These are phyloP conservation scores for Drosophila helvetica DNA, from an alignment of 2,888 invertebrate species.

Conservation along the genomic window DNA sequence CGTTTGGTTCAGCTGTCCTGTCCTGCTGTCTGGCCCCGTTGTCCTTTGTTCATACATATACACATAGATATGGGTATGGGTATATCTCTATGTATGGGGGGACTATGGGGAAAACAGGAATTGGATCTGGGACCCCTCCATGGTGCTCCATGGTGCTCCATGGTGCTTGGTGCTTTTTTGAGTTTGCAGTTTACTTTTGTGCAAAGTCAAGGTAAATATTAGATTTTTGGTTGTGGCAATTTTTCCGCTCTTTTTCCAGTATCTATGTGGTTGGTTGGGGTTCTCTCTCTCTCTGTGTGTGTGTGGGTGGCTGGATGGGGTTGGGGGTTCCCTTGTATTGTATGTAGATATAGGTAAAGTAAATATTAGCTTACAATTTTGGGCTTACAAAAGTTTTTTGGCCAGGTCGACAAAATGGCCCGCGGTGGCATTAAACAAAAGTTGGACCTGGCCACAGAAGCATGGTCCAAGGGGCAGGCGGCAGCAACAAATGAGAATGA, in stretches of 20 bases:
- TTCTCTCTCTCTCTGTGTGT: slow-evolving; percentile 1
- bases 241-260: slow-evolving; percentile 50
- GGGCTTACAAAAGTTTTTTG: slow-evolving; percentile 64
- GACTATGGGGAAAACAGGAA: slow-evolving; percentile 29
- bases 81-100: neutral
- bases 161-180: slow-evolving; percentile 29
- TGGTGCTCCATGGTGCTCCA: too few relatives aligned
- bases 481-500: slow-evolving; percentile 32
- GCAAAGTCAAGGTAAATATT: slow-evolving; percentile 78
- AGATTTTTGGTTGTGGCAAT: slow-evolving; percentile 74
- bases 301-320: slow-evolving; percentile 9
- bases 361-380: slow-evolving; percentile 78
- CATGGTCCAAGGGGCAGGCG: slow-evolving; percentile 6
- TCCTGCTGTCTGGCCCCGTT: slow-evolving; percentile 49
- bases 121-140: slow-evolving; percentile 19
- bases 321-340: slow-evolving; percentile 9
- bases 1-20: slow-evolving; percentile 16
- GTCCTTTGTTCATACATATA: slow-evolving; percentile 59
- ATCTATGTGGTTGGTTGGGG: slow-evolving; percentile 9
- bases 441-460: slow-evolving; percentile 37
- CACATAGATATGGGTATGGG: slow-evolving; percentile 5
- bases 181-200: slow-evolving; percentile 71
- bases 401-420: slow-evolving; percentile 56
- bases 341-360: slow-evolving; percentile 66
- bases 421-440: slow-evolving; percentile 66